These are phyloP conservation scores for Sus scrofa DNA, from an alignment of 2,113 vertebrate genomes.

Conservation along the genomic window DNA sequence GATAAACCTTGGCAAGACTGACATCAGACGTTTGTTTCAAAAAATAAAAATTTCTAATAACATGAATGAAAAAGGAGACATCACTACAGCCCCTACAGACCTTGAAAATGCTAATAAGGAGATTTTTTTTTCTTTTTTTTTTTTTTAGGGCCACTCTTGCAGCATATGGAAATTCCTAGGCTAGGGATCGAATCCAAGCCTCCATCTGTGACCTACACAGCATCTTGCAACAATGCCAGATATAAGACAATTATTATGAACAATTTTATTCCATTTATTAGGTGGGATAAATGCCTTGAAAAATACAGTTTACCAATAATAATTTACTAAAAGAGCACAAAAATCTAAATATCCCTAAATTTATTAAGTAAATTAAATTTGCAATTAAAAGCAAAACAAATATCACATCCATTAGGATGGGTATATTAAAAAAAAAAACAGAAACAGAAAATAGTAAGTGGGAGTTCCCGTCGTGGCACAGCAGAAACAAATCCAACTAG, in stretches of 20 bases:
- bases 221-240: too few relatives aligned
- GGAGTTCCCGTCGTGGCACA: too few relatives aligned
- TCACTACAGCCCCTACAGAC: background rate
- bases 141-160: too few relatives aligned
- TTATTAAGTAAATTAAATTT: slow-evolving; percentile 53
- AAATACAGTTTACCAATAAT: slow-evolving; percentile 43
- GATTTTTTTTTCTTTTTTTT: too few relatives aligned
- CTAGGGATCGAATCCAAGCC: too few relatives aligned
- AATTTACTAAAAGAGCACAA: slow-evolving; percentile 14
- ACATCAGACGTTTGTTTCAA: slow-evolving; percentile 2
- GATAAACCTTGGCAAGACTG: background rate
- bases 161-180: too few relatives aligned
- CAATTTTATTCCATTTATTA: slow-evolving; percentile 53
- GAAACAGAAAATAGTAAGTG: background rate
- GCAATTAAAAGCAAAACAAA: slow-evolving; percentile 42
- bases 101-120: background rate
- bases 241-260: background rate
- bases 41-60: background rate
- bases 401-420: background rate
- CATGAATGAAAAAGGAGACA: background rate
- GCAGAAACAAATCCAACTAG: too few relatives aligned
- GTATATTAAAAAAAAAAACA: background rate
- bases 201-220: too few relatives aligned
- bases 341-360: slow-evolving; percentile 45
- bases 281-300: background rate